A percentile compares a stretch with the other conserved stretches of the same genome.
These are phyloP conservation scores for Melitaea cinxia DNA, from an alignment of 1,140 invertebrate species.

Conservation along the genomic window DNA sequence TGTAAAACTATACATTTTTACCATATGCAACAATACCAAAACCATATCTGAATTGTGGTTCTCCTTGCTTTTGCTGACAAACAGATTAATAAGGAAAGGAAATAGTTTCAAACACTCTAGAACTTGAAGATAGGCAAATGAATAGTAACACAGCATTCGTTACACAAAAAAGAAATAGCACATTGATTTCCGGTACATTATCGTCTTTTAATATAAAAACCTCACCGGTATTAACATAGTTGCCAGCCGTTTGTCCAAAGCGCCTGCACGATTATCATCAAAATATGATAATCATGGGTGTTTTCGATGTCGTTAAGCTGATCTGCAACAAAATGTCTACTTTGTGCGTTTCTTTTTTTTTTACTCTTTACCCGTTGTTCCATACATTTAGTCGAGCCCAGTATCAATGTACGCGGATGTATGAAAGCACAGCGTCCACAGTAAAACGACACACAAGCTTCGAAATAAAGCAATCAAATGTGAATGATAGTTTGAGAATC, in stretches of 20 bases:
- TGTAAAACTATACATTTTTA: neutral
- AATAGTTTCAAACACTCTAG: neutral
- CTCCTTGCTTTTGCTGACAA: neutral
- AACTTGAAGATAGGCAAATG: constrained; percentile 10
- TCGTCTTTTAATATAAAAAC: constrained; percentile 60
- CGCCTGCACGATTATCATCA: constrained; percentile 77
- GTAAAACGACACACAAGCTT: constrained; percentile 20
- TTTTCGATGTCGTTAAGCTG: constrained; percentile 81
- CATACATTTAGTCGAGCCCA: constrained; percentile 55
- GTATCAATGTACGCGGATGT: constrained; percentile 46
- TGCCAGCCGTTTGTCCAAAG: constrained; percentile 74
- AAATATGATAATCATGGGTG: constrained; percentile 81
- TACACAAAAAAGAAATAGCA: constrained; percentile 51
- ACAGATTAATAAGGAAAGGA: neutral
- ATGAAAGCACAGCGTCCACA: constrained; percentile 41
- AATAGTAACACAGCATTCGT: constrained; percentile 32
- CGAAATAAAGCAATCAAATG: constrained; percentile 29
- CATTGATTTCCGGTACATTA: constrained; percentile 63
- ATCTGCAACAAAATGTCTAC: constrained; percentile 80
- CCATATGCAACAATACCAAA: neutral
- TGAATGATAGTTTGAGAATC: neutral
- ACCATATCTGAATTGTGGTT: constrained; percentile 22
- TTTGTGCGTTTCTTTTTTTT: constrained; percentile 73
- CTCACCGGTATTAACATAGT: constrained; percentile 72
- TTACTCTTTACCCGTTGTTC: constrained; percentile 51